Evolutionary conservation across 1,140 invertebrate genomes (phyloP).

Genomic region (Apis dorsata): DNA sequence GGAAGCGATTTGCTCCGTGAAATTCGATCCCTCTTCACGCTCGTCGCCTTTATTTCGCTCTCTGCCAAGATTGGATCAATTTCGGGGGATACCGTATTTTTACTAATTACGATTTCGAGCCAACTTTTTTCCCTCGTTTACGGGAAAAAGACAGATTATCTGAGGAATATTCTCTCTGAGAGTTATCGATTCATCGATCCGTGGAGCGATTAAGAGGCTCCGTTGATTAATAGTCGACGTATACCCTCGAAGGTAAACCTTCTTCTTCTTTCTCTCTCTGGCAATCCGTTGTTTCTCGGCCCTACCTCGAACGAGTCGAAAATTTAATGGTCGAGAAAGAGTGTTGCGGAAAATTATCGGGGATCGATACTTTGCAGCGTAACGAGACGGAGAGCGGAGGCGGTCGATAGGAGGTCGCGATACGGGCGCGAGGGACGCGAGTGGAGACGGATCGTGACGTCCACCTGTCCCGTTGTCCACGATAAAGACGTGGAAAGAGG

Average conservation of each 20-base stretch:
- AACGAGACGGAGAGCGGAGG: not conserved
- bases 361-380: not conserved
- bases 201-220: constrained; percentile 65
- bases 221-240: constrained; percentile 70
- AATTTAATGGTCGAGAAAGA: not conserved
- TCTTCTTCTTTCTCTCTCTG: constrained; percentile 38
- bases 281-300: constrained; percentile 21
- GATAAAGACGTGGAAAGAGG: constrained; percentile 51
- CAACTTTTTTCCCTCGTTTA: not conserved
- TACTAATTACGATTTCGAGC: no score
- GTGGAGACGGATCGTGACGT: constrained; percentile 36
- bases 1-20: constrained; percentile 7
- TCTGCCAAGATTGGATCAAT: no score
- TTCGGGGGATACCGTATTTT: no score
- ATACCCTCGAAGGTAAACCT: constrained; percentile 64
- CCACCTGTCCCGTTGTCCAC: constrained; percentile 42
- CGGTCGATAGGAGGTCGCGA: constrained; percentile 31
- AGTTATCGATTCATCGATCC: constrained; percentile 70
- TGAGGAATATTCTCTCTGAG: constrained; percentile 43
- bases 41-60: not conserved
- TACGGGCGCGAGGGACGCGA: not conserved
- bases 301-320: not conserved
- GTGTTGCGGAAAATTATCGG: no score
- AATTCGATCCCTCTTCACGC: not conserved
- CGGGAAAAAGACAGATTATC: no score